These are phyloP conservation scores for Clistopyga incitator DNA, from an alignment of 2,888 invertebrate species.

Conservation along the genomic window DNA sequence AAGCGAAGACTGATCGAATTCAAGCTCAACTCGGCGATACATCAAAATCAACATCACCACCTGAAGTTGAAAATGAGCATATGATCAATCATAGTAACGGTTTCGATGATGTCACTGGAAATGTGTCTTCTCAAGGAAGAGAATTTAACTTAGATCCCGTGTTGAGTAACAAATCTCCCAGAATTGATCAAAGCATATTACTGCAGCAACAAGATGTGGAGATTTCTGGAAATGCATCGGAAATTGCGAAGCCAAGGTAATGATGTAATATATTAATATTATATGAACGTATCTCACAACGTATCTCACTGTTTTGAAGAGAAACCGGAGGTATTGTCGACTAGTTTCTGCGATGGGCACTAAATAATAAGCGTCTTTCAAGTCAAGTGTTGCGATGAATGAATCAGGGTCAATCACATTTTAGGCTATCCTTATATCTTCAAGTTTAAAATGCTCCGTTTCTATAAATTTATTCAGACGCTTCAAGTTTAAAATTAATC, in stretches of 20 bases:
- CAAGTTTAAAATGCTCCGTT: no score
- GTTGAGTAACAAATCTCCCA: neutral
- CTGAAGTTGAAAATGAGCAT: neutral
- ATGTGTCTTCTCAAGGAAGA: neutral
- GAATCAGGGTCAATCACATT: no score
- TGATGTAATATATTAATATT: neutral
- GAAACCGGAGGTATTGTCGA: no score
- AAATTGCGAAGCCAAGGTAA: conserved; percentile 26
- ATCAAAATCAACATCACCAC: neutral
- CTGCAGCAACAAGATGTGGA: neutral
- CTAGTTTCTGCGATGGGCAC: no score
- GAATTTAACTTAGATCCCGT: neutral
- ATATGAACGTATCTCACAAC: no score
- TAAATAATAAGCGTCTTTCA: no score
- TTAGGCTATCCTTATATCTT: no score
- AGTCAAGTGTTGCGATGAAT: no score
- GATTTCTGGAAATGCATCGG: neutral
- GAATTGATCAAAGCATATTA: neutral
- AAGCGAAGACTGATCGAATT: conserved; percentile 27
- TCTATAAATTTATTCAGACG: no score
- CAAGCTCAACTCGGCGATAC: conserved; percentile 10
- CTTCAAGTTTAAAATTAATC: no score
- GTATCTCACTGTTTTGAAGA: no score
- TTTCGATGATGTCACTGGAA: neutral
- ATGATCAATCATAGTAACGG: neutral